Percentiles rank a stretch among this genome's conserved stretches.
Evolutionary conservation across 2,113 vertebrate genomes (phyloP).

Genomic region (Nibea coibor): DNA sequence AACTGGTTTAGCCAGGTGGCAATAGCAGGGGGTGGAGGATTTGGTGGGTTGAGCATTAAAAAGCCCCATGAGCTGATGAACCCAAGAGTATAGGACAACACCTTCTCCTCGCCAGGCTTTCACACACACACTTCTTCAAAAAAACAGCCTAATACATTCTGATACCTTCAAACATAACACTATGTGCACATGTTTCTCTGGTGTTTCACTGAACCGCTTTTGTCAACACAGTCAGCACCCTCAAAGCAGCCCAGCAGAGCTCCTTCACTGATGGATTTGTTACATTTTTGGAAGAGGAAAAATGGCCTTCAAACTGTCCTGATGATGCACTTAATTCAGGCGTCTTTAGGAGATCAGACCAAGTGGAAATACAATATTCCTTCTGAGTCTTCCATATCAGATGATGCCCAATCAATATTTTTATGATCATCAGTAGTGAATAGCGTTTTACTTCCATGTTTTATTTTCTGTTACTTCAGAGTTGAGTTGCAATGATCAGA

Average conservation of each 20-base stretch:
- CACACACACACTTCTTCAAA: constrained; percentile 18
- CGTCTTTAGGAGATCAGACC: neutral
- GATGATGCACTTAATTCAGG: neutral
- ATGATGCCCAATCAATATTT: constrained; percentile 16
- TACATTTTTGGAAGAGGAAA: neutral
- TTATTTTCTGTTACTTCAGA: no score
- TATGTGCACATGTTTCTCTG: constrained; percentile 13
- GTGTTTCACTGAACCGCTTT: constrained; percentile 11
- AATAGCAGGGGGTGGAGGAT: constrained; percentile 64
- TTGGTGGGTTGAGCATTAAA: constrained; percentile 60
- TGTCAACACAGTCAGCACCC: neutral
- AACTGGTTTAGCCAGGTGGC: constrained; percentile 81
- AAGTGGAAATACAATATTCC: constrained; percentile 3
- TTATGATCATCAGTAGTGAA: neutral
- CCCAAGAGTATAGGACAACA: constrained; percentile 52
- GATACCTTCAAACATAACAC: constrained; percentile 42
- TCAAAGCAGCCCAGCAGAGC: neutral
- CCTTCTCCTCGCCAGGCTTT: constrained; percentile 54
- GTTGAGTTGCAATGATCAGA: no score
- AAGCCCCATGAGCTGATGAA: constrained; percentile 64
- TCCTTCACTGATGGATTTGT: neutral
- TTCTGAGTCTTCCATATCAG: neutral
- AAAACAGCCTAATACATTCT: constrained; percentile 35
- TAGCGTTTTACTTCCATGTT: no score
- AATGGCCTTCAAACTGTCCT: constrained; percentile 3